These are phyloP conservation scores for Lytechinus variegatus DNA, from an alignment of 35 echinoderm and acorn worm genomes.

Conservation along the genomic window DNA sequence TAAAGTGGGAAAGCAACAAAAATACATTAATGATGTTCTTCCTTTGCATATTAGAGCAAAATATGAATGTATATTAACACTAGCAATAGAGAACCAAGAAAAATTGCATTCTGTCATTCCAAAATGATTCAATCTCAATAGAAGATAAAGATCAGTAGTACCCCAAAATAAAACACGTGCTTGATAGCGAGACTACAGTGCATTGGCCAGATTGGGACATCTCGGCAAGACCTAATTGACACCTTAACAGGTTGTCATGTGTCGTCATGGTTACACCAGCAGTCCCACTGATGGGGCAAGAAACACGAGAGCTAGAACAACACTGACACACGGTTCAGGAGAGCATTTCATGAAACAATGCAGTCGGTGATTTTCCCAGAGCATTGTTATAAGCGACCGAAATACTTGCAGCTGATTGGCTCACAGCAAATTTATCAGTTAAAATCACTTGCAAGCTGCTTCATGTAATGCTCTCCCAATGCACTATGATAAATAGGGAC, in stretches of 20 bases:
- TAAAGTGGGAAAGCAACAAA: no score
- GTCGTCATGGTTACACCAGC: neutral
- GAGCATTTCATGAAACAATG: no score
- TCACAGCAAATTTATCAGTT: no score
- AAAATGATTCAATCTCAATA: neutral
- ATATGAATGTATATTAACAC: no score
- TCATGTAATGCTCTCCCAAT: neutral
- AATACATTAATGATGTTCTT: no score
- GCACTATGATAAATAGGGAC: neutral
- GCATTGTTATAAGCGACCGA: no score
- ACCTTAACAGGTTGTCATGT: conserved; percentile 18
- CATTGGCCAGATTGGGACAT: neutral
- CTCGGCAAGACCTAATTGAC: conserved; percentile 9
- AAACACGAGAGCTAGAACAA: conserved; percentile 11
- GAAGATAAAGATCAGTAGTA: neutral
- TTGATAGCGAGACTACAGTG: neutral
- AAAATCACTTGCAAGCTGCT: no score
- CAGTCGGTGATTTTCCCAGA: no score
- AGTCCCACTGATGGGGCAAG: neutral
- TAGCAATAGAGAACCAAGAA: no score
- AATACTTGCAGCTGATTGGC: no score
- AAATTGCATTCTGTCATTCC: neutral
- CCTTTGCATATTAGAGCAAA: no score
- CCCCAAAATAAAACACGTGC: neutral
- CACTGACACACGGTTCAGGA: neutral